These are phyloP conservation scores for Ceratina japonica DNA, from an alignment of 1,140 invertebrate genomes.

Conservation along the genomic window DNA sequence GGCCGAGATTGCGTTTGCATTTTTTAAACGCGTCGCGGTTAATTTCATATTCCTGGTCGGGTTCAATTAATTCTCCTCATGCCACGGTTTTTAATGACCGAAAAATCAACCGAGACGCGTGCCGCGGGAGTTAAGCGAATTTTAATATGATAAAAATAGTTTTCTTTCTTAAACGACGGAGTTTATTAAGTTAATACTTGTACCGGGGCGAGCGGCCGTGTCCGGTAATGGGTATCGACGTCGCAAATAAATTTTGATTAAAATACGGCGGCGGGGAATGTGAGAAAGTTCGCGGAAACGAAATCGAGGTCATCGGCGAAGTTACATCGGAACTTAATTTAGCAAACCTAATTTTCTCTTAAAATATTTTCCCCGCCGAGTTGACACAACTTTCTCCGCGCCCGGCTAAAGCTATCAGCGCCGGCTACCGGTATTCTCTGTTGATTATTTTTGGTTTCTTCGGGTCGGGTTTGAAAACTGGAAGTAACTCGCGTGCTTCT, in stretches of 20 bases:
- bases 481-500: neutral
- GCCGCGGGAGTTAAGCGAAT: no score
- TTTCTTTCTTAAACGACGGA: neutral
- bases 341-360: constrained; percentile 4
- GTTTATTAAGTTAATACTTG: neutral
- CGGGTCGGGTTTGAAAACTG: neutral
- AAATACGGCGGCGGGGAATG: neutral
- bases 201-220: no score
- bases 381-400: neutral
- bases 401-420: neutral
- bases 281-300: neutral
- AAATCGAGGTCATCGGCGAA: neutral
- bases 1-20: neutral
- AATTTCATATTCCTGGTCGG: neutral
- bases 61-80: neutral
- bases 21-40: neutral
- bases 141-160: no score
- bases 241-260: neutral
- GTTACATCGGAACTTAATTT: constrained; percentile 30
- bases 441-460: neutral
- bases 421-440: neutral
- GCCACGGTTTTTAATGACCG: no score
- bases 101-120: no score
- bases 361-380: constrained; percentile 17
- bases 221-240: no score